A percentile compares a stretch with the other conserved stretches of the same genome.
phyloP scores from a whole-genome alignment of 2,113 vertebrate genomes.

The Phaethon lepturus region DNA sequence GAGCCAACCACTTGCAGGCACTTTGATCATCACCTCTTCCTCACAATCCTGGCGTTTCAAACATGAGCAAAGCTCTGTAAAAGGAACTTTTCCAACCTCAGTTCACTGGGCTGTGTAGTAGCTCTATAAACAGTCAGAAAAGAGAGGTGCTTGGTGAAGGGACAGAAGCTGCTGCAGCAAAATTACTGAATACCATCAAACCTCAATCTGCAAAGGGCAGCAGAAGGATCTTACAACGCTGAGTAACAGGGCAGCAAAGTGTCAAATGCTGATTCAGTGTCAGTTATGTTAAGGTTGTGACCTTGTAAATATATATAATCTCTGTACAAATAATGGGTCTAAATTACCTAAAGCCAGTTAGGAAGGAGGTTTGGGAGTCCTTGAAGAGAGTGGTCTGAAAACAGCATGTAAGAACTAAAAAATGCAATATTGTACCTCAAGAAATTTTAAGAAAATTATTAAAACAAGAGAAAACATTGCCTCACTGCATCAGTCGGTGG shows the following conservation, averaged over 20 bases:
- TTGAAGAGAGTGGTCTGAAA: background rate
- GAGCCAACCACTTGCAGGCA: background rate
- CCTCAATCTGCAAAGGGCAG: background rate
- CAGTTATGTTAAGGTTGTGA: background rate
- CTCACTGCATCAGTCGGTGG: background rate
- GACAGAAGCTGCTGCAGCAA: background rate
- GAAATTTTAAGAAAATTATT: background rate
- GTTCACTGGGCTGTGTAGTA: background rate
- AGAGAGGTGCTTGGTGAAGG: background rate
- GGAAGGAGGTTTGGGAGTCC: background rate
- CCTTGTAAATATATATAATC: background rate
- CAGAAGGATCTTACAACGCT: background rate
- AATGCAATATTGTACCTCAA: background rate
- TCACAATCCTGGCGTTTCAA: background rate
- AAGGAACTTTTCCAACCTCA: background rate
- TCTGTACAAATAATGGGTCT: background rate
- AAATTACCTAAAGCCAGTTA: background rate
- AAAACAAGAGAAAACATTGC: background rate
- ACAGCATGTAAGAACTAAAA: background rate
- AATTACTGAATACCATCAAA: background rate
- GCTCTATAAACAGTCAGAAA: background rate
- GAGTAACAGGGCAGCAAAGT: background rate
- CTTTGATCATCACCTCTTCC: background rate
- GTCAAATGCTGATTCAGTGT: background rate
- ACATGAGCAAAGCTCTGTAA: background rate